These are phyloP conservation scores for Xestoiulus laeticollis DNA, from an alignment of 2,888 invertebrate species.

Conservation along the genomic window DNA sequence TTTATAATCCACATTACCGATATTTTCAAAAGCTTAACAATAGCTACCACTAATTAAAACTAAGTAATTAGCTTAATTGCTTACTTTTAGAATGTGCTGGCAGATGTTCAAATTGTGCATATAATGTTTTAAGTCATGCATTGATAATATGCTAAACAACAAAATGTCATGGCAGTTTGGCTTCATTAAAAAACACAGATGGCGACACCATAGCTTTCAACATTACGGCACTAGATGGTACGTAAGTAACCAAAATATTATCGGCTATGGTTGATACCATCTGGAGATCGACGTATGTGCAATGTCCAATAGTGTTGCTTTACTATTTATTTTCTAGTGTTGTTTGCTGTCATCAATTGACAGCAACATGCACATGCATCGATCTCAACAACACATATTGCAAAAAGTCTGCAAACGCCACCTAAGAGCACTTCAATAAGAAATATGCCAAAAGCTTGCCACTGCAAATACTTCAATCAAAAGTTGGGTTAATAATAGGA, in stretches of 20 bases:
- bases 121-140: background rate
- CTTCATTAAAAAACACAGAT: background rate
- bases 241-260: too few species aligned
- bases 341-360: constrained; percentile 7
- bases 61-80: background rate
- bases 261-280: background rate
- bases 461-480: background rate
- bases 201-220: background rate
- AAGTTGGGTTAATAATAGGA: background rate
- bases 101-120: background rate
- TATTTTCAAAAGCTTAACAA: background rate
- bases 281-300: background rate
- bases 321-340: background rate
- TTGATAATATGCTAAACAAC: background rate
- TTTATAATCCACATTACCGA: background rate
- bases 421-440: background rate
- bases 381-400: background rate
- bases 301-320: background rate
- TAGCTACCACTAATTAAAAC: background rate
- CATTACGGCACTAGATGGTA: too few species aligned
- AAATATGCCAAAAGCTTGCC: background rate
- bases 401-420: background rate
- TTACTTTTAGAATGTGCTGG: background rate
- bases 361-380: background rate
- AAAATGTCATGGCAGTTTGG: background rate